Conservation (phyloP, 2,797 vertebrate species). For the Microctenopoma lineatum region DNA sequence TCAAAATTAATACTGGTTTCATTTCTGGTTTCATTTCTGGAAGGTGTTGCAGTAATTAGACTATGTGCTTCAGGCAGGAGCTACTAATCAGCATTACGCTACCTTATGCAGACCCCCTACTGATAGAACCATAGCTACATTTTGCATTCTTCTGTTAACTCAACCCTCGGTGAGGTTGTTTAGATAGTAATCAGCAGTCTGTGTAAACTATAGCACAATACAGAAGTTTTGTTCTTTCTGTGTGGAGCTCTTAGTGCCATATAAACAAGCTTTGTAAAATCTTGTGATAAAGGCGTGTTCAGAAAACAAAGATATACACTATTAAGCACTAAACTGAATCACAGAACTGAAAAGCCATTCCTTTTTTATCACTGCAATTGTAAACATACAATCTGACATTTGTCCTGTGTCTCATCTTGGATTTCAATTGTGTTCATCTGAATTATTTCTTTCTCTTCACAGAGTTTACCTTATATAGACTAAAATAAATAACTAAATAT, state of each 20-base stretch:
- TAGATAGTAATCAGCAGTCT: slow-evolving; percentile 13
- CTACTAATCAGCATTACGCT: slow-evolving; percentile 49
- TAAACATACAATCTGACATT: slow-evolving; percentile 9
- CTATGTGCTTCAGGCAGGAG: slow-evolving; percentile 27
- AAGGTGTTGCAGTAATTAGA: slow-evolving; percentile 57
- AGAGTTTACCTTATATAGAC: not conserved
- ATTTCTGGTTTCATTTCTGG: slow-evolving; percentile 16
- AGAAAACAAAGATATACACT: too few relatives aligned
- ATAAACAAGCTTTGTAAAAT: slow-evolving; percentile 1
- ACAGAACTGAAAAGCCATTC: slow-evolving; percentile 6
- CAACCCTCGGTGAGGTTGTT: slow-evolving; percentile 25
- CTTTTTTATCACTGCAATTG: slow-evolving; percentile 20
- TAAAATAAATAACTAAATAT: not conserved
- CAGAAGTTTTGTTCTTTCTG: not conserved
- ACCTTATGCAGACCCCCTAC: slow-evolving; percentile 42
- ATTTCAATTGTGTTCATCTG: not conserved
- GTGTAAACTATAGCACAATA: not conserved
- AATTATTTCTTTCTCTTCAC: not conserved
- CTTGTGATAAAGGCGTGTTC: too few relatives aligned
- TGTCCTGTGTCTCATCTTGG: slow-evolving; percentile 10
- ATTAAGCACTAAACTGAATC: too few relatives aligned
- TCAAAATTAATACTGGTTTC: slow-evolving; percentile 37
- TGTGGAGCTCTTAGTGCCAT: not conserved
- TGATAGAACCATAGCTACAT: slow-evolving; percentile 32
- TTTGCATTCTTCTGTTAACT: slow-evolving; percentile 41